phyloP scores from a whole-genome alignment of 2,113 vertebrate species.

The Silurus asotus region DNA sequence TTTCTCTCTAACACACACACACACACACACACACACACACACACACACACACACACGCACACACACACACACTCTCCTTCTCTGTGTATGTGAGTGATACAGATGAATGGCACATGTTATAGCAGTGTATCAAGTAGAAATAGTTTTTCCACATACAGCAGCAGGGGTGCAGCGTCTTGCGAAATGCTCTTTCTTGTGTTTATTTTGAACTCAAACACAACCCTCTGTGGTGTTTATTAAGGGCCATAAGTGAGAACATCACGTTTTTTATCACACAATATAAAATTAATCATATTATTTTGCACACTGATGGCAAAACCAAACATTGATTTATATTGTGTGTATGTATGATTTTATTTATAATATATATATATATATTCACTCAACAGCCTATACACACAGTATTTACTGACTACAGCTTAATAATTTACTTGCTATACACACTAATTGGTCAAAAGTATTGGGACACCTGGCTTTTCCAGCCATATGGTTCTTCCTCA shows the following conservation, averaged over 20 bases:
- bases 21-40: constrained; percentile 42
- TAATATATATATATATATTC: too few species aligned
- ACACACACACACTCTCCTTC: constrained; percentile 48
- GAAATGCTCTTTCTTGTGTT: background rate
- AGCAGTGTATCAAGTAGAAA: constrained; percentile 23
- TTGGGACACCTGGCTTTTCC: too few species aligned
- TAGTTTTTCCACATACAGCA: background rate
- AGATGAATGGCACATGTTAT: background rate
- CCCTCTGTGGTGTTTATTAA: background rate
- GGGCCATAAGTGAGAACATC: background rate
- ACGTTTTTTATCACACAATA: too few species aligned
- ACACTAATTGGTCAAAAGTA: too few species aligned
- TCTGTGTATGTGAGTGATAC: constrained; percentile 52
- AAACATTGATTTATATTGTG: too few species aligned
- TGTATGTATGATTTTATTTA: too few species aligned
- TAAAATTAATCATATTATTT: too few species aligned
- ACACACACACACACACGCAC: constrained; percentile 53
- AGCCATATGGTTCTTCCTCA: too few species aligned
- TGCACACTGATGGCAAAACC: too few species aligned
- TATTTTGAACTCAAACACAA: background rate
- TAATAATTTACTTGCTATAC: too few species aligned
- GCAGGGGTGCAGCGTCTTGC: background rate
- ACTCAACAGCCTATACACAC: too few species aligned
- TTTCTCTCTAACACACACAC: constrained; percentile 21
- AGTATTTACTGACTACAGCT: too few species aligned